These are phyloP conservation scores for Cephus rjabovi DNA, from an alignment of 2,888 invertebrate genomes.

Conservation along the genomic window DNA sequence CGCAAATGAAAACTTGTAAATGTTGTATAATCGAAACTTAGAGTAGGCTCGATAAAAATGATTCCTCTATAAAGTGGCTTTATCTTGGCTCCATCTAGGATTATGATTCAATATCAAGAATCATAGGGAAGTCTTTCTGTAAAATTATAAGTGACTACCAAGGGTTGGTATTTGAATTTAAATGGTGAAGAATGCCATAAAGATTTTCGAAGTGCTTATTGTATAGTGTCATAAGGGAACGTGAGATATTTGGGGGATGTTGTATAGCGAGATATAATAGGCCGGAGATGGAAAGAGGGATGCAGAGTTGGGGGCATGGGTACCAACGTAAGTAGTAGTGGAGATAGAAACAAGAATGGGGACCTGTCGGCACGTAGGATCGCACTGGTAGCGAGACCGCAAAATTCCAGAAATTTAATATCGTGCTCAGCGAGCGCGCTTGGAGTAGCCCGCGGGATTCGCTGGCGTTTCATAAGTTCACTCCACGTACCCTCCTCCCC, in stretches of 20 bases:
- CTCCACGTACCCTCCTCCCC: slow-evolving; percentile 46
- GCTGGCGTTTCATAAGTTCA: slow-evolving; percentile 60
- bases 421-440: slow-evolving; percentile 52
- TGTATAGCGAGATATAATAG: neutral
- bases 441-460: slow-evolving; percentile 14
- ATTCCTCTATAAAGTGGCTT: neutral
- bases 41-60: neutral
- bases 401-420: slow-evolving; percentile 72
- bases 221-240: neutral
- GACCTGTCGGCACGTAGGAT: slow-evolving; percentile 32
- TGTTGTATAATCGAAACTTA: slow-evolving; percentile 27
- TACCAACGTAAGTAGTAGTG: neutral
- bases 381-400: slow-evolving; percentile 58
- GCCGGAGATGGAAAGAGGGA: slow-evolving; percentile 14
- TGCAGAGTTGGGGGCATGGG: neutral
- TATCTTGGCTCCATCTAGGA: neutral
- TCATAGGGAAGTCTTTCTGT: neutral
- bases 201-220: neutral
- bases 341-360: slow-evolving; percentile 14
- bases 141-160: neutral
- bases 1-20: slow-evolving; percentile 31
- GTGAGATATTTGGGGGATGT: slow-evolving; percentile 10
- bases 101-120: neutral
- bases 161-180: neutral
- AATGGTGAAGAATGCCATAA: neutral